Base-by-base conservation (phyloP, 1,140 invertebrate species). In the Calephelis nemesis region DNA sequence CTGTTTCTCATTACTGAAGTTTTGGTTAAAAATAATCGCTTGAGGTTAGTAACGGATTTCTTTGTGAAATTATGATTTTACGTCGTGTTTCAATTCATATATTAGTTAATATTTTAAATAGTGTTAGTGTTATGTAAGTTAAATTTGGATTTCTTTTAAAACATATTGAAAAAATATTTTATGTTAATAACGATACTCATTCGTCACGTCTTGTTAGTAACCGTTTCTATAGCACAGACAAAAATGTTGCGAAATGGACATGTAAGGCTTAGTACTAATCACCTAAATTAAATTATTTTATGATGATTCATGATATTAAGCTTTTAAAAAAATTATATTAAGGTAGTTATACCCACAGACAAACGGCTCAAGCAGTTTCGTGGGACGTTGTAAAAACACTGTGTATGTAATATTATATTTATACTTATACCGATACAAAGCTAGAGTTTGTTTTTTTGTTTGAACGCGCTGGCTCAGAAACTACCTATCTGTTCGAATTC, bases 61-160 rank as follows among this genome's bases (percentile, higher is more conserved):
- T n/a, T n/a, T n/a, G n/a, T n/a, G n/a, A n/a, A n/a, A n/a, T 52
- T 15, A 52, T 52, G 15, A 52, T 52, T 30, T 52, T 52, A 19
- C n/a, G 4, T 52, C n/a, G n/a, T 30, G 15, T 52, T 52, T 52
- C n/a, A 52, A 52, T 52, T 52, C 7, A 52, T 30, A 13, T 19
- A 19, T 52, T 52, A 52, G n/a, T 15, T 52, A 52, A 52, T 52
- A 52, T 52, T 52, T 19, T 52, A 52, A 52, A 52, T 52, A 52
- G 13, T 52, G 13, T 30, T 52, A 19, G 13, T 52, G 7, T 7
- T 2, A 30, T 52, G 9, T 19, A 52, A 13, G 50, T 52, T 15
- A 52, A 52, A 19, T 52, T 19, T 52, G 50, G 50, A 13, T 52
- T 52, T 52, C 15, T 52, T 52, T 52, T 52, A 52, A 52, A 52